Evolutionary conservation across 2,113 vertebrate species (phyloP), one percentile per base, ranked within the genome.

Genomic region (Ciconia maguari): DNA sequence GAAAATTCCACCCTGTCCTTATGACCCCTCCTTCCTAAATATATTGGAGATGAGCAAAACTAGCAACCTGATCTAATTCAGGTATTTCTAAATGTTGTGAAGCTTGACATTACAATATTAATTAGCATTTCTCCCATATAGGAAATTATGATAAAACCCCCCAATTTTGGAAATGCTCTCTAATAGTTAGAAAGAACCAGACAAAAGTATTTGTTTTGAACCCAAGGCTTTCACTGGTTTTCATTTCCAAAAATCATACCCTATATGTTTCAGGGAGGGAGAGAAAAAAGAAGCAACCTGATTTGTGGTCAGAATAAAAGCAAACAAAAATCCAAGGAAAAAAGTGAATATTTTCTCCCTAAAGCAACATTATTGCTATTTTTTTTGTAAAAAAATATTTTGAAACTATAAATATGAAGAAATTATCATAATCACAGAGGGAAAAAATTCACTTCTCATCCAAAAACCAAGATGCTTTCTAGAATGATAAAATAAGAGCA

Each of bases 71-170:
- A 72, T 42, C 41, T 83, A 77, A 83, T 55, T 46, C 49, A 87
- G 32, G 7, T 77, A 80, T 84, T 87, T 72, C 48, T 71, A 64
- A 76, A 51, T 42, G 42, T 20, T 38, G 57, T 49, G 19, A 75
- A 86, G 52, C 44, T 66, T 76, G n/a, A 49, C n/a, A 80, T 55
- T 49, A 76, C 4, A 60, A 42, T 68, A 72, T 48, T 58, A 62
- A 29, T 48, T 61, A 27, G 20, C 24, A 71, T 75, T 65, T 89
- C 25, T 76, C 19, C n/a, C n/a, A 64, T 25, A 68, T 3, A 16
- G n/a, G 10, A 93, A 89, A 55, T 62, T 20, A 79, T 17, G 9
- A 62, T 41, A 20, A 7, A 2, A 0, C 1, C 0, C 13, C 9
- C 17, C 18, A 7, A 1, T 70, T 69, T 48, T 75, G 30, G 55